A percentile compares a stretch with the other conserved stretches of the same genome.
phyloP scores from a whole-genome alignment of 2,113 vertebrate genomes.

The Planiliza haematocheilus region DNA sequence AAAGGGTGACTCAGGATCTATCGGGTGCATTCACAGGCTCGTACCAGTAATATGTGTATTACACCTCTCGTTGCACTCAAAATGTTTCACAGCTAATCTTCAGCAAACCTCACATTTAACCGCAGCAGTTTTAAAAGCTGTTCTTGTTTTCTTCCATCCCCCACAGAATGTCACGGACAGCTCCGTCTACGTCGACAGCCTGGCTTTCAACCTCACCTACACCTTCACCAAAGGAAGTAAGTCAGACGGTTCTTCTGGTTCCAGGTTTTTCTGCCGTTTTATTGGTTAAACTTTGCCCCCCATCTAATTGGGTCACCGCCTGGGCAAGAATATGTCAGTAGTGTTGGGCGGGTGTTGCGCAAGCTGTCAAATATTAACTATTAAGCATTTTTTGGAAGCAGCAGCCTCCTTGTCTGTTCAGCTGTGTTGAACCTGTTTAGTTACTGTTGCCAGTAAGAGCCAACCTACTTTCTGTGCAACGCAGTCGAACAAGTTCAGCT shows the following conservation, averaged over 20 bases:
- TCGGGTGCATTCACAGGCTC: too few species aligned
- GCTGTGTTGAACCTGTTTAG: neutral
- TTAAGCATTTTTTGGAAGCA: neutral
- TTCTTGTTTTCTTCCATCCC: neutral
- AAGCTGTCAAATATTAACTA: constrained; percentile 27
- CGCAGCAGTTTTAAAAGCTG: too few species aligned
- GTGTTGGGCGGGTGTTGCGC: neutral
- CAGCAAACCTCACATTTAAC: too few species aligned
- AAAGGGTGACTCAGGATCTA: too few species aligned
- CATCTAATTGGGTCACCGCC: neutral
- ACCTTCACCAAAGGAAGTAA: constrained; percentile 61
- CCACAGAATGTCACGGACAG: constrained; percentile 61
- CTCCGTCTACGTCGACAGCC: constrained; percentile 33
- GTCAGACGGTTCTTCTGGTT: neutral
- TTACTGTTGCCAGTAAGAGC: neutral
- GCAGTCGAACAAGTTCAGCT: constrained; percentile 45
- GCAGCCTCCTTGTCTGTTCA: constrained; percentile 24
- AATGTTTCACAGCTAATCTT: too few species aligned
- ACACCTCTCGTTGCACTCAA: too few species aligned
- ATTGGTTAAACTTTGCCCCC: constrained; percentile 1
- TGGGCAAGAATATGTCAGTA: neutral
- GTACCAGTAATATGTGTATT: too few species aligned
- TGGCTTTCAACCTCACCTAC: constrained; percentile 66
- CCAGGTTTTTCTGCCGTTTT: neutral
- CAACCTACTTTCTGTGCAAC: constrained; percentile 9